Evolutionary conservation across 2,113 vertebrate genomes (phyloP), one percentile per base, ranked within the genome.

Genomic region (Speoplatyrhinus poulsoni): DNA sequence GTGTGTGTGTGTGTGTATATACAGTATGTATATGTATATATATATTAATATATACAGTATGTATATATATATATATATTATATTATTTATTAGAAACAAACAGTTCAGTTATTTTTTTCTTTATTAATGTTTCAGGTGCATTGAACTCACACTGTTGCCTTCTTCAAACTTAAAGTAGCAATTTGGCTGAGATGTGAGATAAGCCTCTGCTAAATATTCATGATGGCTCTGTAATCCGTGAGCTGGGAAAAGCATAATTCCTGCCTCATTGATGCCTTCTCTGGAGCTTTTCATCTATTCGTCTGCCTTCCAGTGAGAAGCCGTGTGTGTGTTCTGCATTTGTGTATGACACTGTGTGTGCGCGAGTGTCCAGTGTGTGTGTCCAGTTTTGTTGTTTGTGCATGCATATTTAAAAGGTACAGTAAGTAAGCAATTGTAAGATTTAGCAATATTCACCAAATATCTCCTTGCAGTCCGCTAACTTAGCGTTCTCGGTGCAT

Each of bases 191-290:
- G 80, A 70, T 62, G 41, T 12, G 12, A 69, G 11, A 68, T 65
- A 77, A 85, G 83, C 66, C 80, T 70, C 53, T 56, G 62, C 80
- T 77, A 75, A 80, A 87, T 85, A 87, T 83, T 86, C 73, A 84
- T 68, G 69, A 65, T 73, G 72, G 63, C 66, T 17, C 60, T 85
- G 81, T 87, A 90, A 88, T 86, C 82, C 77, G 52, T 0, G n/a
- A 67, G 73, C 73, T 59, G n/a, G 47, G 55, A 53, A 58, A 16
- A 49, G 64, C 57, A 65, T 79, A 81, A 85, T 82, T 77, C 82
- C 80, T 72, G 66, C 63, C 46, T 82, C 46, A 57, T 46, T 74
- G 67, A 76, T 62, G 74, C 70, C 68, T 67, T 61, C 66, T 76
- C 46, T 11, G 41, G 69, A 69, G 67, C 80, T 68, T 74, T 32